Evolutionary conservation across 2,113 vertebrate species (phyloP).

Genomic region (Himantopus leucocephalus): DNA sequence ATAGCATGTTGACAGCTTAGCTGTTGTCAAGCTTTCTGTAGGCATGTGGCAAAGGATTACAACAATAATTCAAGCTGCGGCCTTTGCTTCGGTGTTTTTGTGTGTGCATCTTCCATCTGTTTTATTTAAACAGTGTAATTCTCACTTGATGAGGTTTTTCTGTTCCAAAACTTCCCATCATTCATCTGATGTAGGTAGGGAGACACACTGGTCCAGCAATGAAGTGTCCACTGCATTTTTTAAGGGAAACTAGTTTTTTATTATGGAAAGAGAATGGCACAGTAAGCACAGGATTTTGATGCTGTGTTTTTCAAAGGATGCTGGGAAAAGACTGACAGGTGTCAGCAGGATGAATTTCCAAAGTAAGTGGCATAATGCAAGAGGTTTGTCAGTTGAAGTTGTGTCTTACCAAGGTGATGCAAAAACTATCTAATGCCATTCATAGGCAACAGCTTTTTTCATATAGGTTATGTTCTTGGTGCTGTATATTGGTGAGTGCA

Average conservation of each 20-base stretch:
- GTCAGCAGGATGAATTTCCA: neutral
- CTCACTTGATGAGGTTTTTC: neutral
- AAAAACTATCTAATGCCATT: neutral
- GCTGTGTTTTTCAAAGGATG: neutral
- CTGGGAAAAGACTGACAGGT: neutral
- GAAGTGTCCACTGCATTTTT: neutral
- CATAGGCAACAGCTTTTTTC: neutral
- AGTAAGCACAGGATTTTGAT: neutral
- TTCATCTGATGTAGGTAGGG: neutral
- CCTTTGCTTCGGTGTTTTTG: neutral
- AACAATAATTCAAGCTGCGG: constrained; percentile 25
- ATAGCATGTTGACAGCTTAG: constrained; percentile 49
- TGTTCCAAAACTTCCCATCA: neutral
- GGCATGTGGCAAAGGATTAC: constrained; percentile 44
- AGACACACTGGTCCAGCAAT: neutral
- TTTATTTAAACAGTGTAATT: constrained; percentile 38
- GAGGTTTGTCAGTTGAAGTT: neutral
- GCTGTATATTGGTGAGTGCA: neutral
- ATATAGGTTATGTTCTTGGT: neutral
- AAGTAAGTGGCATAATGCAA: neutral
- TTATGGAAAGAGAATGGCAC: neutral
- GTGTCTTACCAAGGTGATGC: neutral
- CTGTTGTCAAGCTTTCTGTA: constrained; percentile 53
- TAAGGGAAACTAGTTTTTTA: neutral
- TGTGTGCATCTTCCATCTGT: constrained; percentile 45